Base-by-base conservation (phyloP, 2,113 vertebrate species). In the Leptobrachium ailaonicum region DNA sequence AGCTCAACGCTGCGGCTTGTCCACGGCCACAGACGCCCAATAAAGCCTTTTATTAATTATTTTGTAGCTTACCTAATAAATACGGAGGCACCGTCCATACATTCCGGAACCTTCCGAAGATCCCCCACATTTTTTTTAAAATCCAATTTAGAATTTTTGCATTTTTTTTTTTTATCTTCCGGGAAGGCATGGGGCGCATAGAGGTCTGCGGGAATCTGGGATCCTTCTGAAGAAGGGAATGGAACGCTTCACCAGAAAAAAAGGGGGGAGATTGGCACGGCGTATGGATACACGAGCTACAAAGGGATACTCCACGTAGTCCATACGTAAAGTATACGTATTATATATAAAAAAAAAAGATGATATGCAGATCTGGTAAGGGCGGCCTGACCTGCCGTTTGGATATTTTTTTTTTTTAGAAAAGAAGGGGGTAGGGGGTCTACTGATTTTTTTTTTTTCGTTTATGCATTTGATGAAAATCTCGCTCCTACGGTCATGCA, bases 381-480 rank as follows among this genome's bases (percentile, higher is more conserved):
- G 89, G 83, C 85, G 84, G 73, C 87, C 85, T 89, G 86, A 92
- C 89, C 84, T 78, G 86, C 50, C 20, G 62, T 66, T 69, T 50
- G 45, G 76, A 40, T 53, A 66, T 70, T 76, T 82, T 58, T 79
- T 72, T 7, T n/a, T n/a, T n/a, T n/a, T n/a, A n/a, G n/a, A n/a
- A n/a, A n/a, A 69, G 45, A 43, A 41, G 47, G 40, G 44, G 44
- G 45, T 77, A 71, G 60, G 73, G 75, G 76, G 20, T 72, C 71
- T 41, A 44, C 2, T 12, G 4, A 2, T 70, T 77, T 71, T 76
- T 87, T 87, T 84, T 74, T 79, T 82, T 80, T 78, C 71, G 78
- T 83, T 84, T 87, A 62, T 87, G 80, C 75, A 82, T 88, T 82
- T 88, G 86, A 87, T 83, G 88, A 80, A 87, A 32, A 88, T 85